Evolutionary conservation across 1,140 invertebrate genomes (phyloP), one percentile per base, ranked within the genome.

Genomic region (Drosophila teissieri): DNA sequence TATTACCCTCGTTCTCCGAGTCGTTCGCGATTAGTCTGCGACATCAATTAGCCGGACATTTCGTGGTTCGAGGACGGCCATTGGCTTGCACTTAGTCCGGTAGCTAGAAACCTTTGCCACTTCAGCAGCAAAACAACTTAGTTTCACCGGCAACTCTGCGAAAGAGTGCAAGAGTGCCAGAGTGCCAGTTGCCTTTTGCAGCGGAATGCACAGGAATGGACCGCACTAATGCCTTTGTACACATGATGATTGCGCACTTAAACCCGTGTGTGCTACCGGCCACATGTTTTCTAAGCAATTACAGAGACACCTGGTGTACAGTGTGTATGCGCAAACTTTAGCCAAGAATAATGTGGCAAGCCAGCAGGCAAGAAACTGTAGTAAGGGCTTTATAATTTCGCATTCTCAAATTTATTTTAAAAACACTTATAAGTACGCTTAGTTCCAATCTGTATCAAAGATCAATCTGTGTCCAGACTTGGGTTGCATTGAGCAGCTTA

Each of bases 241-340:
- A 62, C 48, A 55, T n/a, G 65, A 80, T 81, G 78, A 80, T 81
- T 81, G 60, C 58, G 78, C 73, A 69, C 51, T 77, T 77, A 60
- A 44, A 24, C 34, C 24, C 61, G 37, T 76, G 64, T 54, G 52
- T 55, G 46, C 46, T 49, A 5, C 24, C 7, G 65, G 77, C 80
- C 84, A 90, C 85, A 90, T 89, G 84, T 89, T 90, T 90, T 74
- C 85, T 78, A 74, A 84, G 88, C 85, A 90, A 89, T 89, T 89
- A 89, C 67, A 45, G 51, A 63, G 40, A 27, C 61, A 69, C 46
- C 60, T 65, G 60, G 81, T 56, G n/a, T 52, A 68, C 53, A 4
- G 53, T 76, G 77, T 80, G 80, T 64, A 89, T 89, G 75, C 65
- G 77, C 58, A 68, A 89, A 78, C 62, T 57, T 42, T 73, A 19